phyloP scores from a whole-genome alignment of 35 echinoderm and acorn worm genomes.

The Amphiura filiformis region DNA sequence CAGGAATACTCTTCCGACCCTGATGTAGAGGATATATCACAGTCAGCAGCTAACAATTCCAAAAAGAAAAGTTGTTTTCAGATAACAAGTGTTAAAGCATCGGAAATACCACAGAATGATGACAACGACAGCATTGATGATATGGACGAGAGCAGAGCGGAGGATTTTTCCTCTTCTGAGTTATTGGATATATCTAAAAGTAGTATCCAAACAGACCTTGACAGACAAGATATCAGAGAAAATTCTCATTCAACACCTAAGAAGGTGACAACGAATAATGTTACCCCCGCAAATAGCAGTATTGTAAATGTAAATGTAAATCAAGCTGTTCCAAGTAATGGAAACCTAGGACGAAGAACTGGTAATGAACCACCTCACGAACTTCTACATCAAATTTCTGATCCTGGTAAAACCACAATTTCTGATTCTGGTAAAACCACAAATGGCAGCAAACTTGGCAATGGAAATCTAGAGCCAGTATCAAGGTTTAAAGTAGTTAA shows the following conservation, averaged over 20 bases:
- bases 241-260: conserved; percentile 32
- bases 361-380: conserved; percentile 2
- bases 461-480: conserved; percentile 93
- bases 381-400: neutral
- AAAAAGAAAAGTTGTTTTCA: conserved; percentile 96
- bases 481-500: conserved; percentile 96
- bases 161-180: conserved; percentile 85
- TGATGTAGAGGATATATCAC: conserved; percentile 11
- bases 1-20: conserved; percentile 24
- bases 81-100: conserved; percentile 87
- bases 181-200: conserved; percentile 57
- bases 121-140: conserved; percentile 95
- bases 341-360: neutral
- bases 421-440: neutral
- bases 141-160: conserved; percentile 89
- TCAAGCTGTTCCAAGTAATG: neutral
- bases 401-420: neutral
- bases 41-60: neutral
- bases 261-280: neutral
- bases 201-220: conserved; percentile 74
- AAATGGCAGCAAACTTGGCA: conserved; percentile 42
- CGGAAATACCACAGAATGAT: conserved; percentile 51
- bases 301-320: neutral
- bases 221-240: conserved; percentile 43
- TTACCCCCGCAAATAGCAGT: neutral